Base-by-base conservation (phyloP, 1,140 invertebrate species). In the Atta colombica region DNA sequence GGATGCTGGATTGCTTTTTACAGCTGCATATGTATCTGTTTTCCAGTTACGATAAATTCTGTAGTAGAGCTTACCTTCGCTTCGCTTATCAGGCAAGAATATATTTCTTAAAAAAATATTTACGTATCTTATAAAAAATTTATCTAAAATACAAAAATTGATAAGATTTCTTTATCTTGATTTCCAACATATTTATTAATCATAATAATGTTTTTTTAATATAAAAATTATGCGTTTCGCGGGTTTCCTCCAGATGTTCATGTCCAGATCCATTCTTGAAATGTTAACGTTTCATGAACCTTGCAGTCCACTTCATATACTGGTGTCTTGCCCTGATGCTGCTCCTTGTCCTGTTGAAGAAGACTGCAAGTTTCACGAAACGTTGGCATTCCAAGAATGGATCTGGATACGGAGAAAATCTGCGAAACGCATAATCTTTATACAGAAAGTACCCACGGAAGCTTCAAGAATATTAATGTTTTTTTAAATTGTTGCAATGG, bases 21-120 rank as follows among this genome's bases (percentile, higher is more conserved):
- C 12, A 21, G 1, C 3, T 16, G 14, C 4, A 16, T 60, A 18
- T 82, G 66, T 4, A 1, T 74, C 0, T 28, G 51, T 45, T n/a
- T 74, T 61, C 80, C 80, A 6, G 16, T 74, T 72, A 10, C 35
- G 25, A 18, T 60, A 14, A 82, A 82, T 74, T 82, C 53, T 14
- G 35, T 82, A 49, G 68, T 82, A 7, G 68, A 82, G 4, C 5
- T 74, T 39, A 74, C 68, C 0, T 82, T 74, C 4, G 5, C 12
- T 1, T 45, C 80, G 12, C 6, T 60, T 10, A n/a, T 82, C 68
- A 74, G 12, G 80, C 21, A 82, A 82, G 80, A 35, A 74, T 14
- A 31, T 78, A 4, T 65, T 80, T 80, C 1, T 16, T 14, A 0
- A 25, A 53, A 69, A 18, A 81, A 25, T 25, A 25, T 0, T 60